Evolutionary conservation across 2,797 vertebrate species (phyloP), one percentile per base, ranked within the genome.

Genomic region (Cuniculus paca): DNA sequence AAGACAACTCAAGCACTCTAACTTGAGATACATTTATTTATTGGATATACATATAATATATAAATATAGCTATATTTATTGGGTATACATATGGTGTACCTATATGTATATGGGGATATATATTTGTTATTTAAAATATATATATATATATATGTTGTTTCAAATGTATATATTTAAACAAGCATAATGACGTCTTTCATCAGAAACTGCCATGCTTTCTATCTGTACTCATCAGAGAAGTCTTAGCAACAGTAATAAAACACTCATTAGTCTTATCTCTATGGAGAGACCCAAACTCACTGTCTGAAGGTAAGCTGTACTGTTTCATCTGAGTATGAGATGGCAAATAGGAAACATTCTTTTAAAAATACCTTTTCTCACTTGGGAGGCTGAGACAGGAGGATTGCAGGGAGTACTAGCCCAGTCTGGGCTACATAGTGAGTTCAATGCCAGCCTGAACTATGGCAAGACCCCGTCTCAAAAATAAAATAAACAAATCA

Each of bases 211-310:
- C 83, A 63, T 10, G 1, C 19, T 89, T 95, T 70, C 65, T 31
- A 96, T 93, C n/a, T 83, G 13, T 31, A 72, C 79, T 79, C 70
- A 17, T 6, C 12, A 48, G 52, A 81, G 16, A 8, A 61, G 6
- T 83, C 26, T 87, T 72, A 93, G 77, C 83, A 39, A 10, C 28
- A 68, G 42, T 77, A 92, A 95, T 63, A 88, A 78, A 93, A 9
- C 60, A 82, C 17, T 83, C 91, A 77, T 80, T 91, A 88, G 63
- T 14, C 31, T 95, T 95, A 87, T 89, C 34, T 96, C 70, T 83
- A 56, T 74, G 90, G 52, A 90, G 0, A 0, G 20, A 13, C 39
- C 72, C 20, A 92, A 39, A n/a, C 24, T n/a, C 50, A 83, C 60
- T 88, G 74, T 36, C 70, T 93, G 22, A 48, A 85, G 14, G 50